A percentile compares a stretch with the other conserved stretches of the same genome.
These are phyloP conservation scores for Oncorhynchus tshawytscha DNA, from an alignment of 2,113 vertebrate species.

Conservation along the genomic window DNA sequence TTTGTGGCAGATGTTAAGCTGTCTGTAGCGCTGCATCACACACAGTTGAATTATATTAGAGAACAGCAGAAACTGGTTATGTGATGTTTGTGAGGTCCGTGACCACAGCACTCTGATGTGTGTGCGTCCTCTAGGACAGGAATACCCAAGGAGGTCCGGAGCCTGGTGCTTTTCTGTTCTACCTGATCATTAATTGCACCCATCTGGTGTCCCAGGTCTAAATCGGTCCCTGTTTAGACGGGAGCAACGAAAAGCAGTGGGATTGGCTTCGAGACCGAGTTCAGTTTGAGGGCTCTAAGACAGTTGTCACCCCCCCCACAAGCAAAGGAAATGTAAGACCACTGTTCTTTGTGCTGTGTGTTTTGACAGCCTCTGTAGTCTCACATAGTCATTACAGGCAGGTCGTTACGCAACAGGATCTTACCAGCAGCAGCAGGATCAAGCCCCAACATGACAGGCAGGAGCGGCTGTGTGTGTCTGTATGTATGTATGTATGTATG, in stretches of 20 bases:
- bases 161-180: too few species aligned
- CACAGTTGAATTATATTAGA: constrained; percentile 12
- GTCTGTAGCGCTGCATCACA: constrained; percentile 20
- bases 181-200: too few species aligned
- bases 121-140: background rate
- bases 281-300: too few species aligned
- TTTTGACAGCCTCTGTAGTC: background rate
- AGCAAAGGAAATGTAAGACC: too few species aligned
- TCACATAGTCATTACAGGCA: constrained; percentile 2
- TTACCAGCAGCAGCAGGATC: constrained; percentile 66
- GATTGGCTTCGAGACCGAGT: too few species aligned
- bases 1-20: constrained; percentile 60
- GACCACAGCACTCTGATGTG: constrained; percentile 34
- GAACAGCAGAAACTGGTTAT: constrained; percentile 61
- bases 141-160: too few species aligned
- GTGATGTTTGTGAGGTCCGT: constrained; percentile 55
- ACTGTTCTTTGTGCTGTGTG: too few species aligned
- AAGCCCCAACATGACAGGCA: constrained; percentile 53
- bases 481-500: background rate
- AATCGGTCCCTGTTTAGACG: too few species aligned
- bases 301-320: too few species aligned
- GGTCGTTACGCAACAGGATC: constrained; percentile 60
- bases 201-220: too few species aligned
- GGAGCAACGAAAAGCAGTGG: too few species aligned
- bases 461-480: constrained; percentile 12